A percentile compares a stretch with the other conserved stretches of the same genome.
Evolutionary conservation across 2,113 vertebrate species (phyloP).

Genomic region (Onychostoma macrolepis): DNA sequence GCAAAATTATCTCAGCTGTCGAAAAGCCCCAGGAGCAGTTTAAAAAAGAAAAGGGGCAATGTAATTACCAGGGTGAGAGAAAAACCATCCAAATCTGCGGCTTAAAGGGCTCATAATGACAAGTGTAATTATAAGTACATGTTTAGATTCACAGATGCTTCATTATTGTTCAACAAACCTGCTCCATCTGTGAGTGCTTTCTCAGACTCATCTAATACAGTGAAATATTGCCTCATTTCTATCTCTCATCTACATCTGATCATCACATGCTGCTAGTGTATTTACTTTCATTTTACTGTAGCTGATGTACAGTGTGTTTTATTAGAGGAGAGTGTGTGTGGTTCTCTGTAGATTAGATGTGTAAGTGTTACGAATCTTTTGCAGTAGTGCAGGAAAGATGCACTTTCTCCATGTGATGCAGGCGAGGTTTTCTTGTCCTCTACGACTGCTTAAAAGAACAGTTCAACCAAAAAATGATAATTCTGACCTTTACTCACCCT

Average conservation of each 20-base stretch:
- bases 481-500: no score
- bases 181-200: neutral
- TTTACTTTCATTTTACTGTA: neutral
- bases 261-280: neutral
- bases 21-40: neutral
- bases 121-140: slow-evolving; percentile 6
- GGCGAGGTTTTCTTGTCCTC: neutral
- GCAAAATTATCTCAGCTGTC: slow-evolving; percentile 14
- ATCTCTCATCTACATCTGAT: neutral
- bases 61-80: neutral
- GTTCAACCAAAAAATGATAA: no score
- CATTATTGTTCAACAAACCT: slow-evolving; percentile 8
- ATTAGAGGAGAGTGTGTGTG: neutral
- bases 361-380: neutral
- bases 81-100: neutral
- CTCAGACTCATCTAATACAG: neutral
- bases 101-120: neutral
- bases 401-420: neutral
- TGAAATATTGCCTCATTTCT: neutral
- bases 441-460: no score
- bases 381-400: no score
- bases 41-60: slow-evolving; percentile 16
- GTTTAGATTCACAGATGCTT: slow-evolving; percentile 1
- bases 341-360: neutral
- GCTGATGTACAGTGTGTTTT: neutral